Evolutionary conservation across 2,113 vertebrate species (phyloP).

Genomic region (Serilophus lunatus): DNA sequence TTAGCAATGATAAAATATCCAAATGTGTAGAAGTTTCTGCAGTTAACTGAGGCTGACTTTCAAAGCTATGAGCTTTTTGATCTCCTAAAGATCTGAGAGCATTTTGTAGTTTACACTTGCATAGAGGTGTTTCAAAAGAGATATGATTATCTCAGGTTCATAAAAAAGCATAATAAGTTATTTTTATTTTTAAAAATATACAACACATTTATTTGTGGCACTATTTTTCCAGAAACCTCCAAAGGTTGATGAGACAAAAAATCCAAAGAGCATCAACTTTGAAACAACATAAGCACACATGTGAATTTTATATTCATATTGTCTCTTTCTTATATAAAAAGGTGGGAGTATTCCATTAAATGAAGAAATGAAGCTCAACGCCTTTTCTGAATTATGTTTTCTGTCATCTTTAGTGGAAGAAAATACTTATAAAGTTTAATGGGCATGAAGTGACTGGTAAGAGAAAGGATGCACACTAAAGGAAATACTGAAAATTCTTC

Average conservation of each 20-base stretch:
- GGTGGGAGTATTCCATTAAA: background rate
- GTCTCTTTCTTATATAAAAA: background rate
- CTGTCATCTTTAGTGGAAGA: background rate
- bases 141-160: background rate
- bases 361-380: background rate
- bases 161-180: background rate
- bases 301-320: background rate
- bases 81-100: slow-evolving; percentile 54
- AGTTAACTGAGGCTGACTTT: slow-evolving; percentile 46
- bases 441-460: background rate
- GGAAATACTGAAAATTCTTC: background rate
- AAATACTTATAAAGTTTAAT: background rate
- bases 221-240: background rate
- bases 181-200: slow-evolving; percentile 19
- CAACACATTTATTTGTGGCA: background rate
- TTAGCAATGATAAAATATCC: slow-evolving; percentile 50
- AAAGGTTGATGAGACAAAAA: background rate
- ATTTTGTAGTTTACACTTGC: slow-evolving; percentile 49
- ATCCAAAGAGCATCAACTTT: background rate
- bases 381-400: background rate
- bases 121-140: slow-evolving; percentile 33
- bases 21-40: slow-evolving; percentile 44
- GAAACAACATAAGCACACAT: background rate
- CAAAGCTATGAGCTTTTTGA: slow-evolving; percentile 36
- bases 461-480: background rate